Base-by-base conservation (phyloP, 2,888 invertebrate genomes). In the Cataglyphis livida region DNA sequence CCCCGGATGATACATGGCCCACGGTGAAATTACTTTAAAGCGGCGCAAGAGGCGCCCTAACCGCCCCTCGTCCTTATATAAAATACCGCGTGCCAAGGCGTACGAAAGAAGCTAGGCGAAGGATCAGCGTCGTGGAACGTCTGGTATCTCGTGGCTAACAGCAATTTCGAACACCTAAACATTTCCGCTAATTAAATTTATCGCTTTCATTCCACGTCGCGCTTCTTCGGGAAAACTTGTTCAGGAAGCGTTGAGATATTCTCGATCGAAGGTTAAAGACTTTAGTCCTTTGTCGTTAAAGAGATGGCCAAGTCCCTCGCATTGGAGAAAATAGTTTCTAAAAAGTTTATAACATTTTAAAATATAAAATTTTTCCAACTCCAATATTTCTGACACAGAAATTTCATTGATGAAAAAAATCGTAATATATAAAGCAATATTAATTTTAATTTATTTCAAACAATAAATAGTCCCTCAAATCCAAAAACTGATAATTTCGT, bases 11-110 rank as follows among this genome's bases (percentile, higher is more conserved):
- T 89, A 84, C 85, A 89, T 85, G 90, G 76, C 78, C 78, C 75
- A 66, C 62, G 66, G 75, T 75, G 84, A 89, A 89, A 90, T 90
- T 90, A 89, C 88, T 88, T 88, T 90, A 89, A 90, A 70, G 44
- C 54, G 51, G 66, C 65, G 66, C 65, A 59, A 54, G 74, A 64
- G 28, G 28, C 44, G n/a, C 73, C 32, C 68, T 44, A 73, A 78
- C 57, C 21, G 35, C 32, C 12, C 12, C 48, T n/a, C 41, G 57
- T 57, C 35, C 18, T 71, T 79, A 59, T 71, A 78, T 79, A 79
- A 79, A 79, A 61, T 79, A 44, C 68, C 68, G 64, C 66, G 78
- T 61, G 76, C 79, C 66, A 75, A 76, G 35, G 75, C 61, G 85
- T 73, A 84, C 71, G 82, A 86, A 87, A 82, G 89, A n/a, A 87